phyloP scores from a whole-genome alignment of 1,140 invertebrate species.

The Hycleus cichorii region DNA sequence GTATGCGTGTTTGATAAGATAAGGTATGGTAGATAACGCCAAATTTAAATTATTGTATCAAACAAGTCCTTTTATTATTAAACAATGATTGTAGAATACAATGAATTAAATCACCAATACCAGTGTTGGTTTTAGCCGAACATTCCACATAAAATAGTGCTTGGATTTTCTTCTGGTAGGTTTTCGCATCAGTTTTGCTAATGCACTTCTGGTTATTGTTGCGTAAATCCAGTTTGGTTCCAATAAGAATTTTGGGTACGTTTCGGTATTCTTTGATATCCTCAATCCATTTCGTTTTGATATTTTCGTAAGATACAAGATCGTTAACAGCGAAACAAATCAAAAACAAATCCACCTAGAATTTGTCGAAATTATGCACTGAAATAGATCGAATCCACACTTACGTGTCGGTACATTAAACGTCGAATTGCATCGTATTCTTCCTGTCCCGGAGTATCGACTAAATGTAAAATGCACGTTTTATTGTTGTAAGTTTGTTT shows the following conservation, averaged over 20 bases:
- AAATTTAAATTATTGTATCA: not conserved
- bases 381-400: not conserved
- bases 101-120: slow-evolving; percentile 5
- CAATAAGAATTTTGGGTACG: slow-evolving; percentile 1
- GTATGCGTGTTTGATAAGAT: too few species aligned
- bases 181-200: not conserved
- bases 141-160: slow-evolving; percentile 6
- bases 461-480: not conserved
- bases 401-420: slow-evolving; percentile 6
- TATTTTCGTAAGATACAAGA: slow-evolving; percentile 7
- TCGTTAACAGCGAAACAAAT: slow-evolving; percentile 8
- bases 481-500: not conserved
- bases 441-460: slow-evolving; percentile 10
- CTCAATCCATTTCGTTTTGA: not conserved
- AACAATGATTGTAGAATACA: not conserved
- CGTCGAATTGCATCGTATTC: slow-evolving; percentile 3
- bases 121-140: slow-evolving; percentile 3
- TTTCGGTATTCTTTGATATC: not conserved
- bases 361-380: slow-evolving; percentile 1
- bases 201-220: not conserved
- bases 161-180: slow-evolving; percentile 7
- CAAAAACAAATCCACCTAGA: slow-evolving; percentile 6
- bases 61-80: not conserved
- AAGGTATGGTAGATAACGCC: not conserved
- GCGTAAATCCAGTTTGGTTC: slow-evolving; percentile 5